Conservation (phyloP, 2,888 invertebrate species). For the Tachystola acroxantha region DNA sequence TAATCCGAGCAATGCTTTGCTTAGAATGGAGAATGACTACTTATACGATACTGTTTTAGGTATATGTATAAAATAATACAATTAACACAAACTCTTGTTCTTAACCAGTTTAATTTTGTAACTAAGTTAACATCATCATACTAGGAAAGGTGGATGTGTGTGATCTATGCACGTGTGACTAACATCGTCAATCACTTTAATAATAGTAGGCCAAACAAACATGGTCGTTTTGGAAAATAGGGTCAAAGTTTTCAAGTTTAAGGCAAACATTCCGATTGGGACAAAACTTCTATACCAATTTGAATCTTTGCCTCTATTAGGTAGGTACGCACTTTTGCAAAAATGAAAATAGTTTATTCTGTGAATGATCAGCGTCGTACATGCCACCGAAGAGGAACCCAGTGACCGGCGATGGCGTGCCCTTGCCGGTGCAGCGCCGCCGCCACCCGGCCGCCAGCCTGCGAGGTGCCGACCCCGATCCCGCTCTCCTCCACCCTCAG, state of each 20-base stretch:
- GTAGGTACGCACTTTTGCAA: constrained; percentile 31
- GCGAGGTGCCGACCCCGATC: constrained; percentile 70
- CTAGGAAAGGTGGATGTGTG: too few species aligned
- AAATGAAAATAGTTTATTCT: constrained; percentile 71
- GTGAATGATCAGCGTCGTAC: constrained; percentile 69
- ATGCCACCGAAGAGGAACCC: constrained; percentile 79
- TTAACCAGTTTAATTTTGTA: too few species aligned
- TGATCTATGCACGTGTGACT: not conserved
- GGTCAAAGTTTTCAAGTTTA: not conserved
- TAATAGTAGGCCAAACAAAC: too few species aligned
- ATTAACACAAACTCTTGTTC: too few species aligned
- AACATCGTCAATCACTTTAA: not conserved
- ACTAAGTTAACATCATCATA: too few species aligned
- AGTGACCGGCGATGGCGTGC: constrained; percentile 80
- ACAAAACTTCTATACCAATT: constrained; percentile 5
- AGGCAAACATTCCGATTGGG: not conserved
- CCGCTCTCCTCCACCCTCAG: constrained; percentile 46
- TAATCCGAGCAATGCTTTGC: constrained; percentile 29
- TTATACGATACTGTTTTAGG: constrained; percentile 16
- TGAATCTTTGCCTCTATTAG: constrained; percentile 17
- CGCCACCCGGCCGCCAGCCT: constrained; percentile 66
- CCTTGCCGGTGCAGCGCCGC: constrained; percentile 70
- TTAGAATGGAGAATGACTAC: constrained; percentile 29
- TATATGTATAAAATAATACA: not conserved
- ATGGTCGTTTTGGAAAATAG: not conserved